Conservation (phyloP, 1,140 invertebrate genomes). For the Drosophila orosa region DNA sequence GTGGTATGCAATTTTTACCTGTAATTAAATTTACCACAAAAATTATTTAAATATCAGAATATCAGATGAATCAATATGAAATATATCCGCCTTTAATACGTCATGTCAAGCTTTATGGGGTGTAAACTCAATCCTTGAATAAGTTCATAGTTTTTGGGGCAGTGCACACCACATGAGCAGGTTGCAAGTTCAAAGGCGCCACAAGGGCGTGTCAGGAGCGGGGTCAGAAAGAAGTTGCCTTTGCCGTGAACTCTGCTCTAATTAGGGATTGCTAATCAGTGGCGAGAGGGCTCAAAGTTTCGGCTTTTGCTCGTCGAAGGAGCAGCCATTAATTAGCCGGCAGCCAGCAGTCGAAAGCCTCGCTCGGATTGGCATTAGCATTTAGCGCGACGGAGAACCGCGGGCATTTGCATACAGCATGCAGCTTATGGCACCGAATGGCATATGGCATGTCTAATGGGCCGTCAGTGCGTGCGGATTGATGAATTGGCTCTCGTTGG, state of each 20-base stretch:
- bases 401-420: constrained; percentile 40
- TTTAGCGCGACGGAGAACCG: constrained; percentile 18
- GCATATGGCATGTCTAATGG: constrained; percentile 45
- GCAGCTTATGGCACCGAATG: constrained; percentile 1
- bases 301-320: constrained; percentile 6
- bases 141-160: neutral
- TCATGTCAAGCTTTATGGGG: too few relatives aligned
- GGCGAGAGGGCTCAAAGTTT: constrained; percentile 24
- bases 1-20: neutral
- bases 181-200: constrained; percentile 56
- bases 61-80: neutral
- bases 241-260: constrained; percentile 40
- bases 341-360: constrained; percentile 1
- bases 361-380: constrained; percentile 21
- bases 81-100: neutral
- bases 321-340: constrained; percentile 38
- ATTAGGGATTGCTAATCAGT: constrained; percentile 48
- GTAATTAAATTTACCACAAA: constrained; percentile 9
- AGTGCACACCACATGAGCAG: constrained; percentile 24
- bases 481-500: constrained; percentile 43
- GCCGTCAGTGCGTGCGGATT: constrained; percentile 50
- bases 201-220: constrained; percentile 22
- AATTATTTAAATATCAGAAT: constrained; percentile 2
- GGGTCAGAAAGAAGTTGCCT: constrained; percentile 16
- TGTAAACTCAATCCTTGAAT: neutral